Percentiles rank a stretch among this genome's conserved stretches.
Conservation (phyloP, 2,888 invertebrate species). For the Heteromurus nitidus region DNA sequence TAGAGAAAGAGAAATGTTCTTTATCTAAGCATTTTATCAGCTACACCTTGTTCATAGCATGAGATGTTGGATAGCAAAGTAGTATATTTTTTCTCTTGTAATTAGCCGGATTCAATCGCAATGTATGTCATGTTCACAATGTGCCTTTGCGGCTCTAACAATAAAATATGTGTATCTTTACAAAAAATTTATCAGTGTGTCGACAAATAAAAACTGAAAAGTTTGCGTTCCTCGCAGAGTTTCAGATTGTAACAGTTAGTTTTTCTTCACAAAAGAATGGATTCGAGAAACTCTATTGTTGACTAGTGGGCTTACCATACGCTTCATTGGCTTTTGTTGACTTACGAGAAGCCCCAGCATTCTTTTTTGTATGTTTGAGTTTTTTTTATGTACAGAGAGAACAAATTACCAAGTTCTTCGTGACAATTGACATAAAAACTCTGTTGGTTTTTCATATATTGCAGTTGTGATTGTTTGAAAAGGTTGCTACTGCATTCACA, state of each 20-base stretch:
- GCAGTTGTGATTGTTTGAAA: background rate
- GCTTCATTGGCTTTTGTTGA: conserved; percentile 35
- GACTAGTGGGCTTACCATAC: conserved; percentile 20
- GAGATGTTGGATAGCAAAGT: no score
- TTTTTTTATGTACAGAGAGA: background rate
- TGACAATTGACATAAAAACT: background rate
- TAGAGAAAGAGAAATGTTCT: no score
- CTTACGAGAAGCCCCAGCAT: background rate
- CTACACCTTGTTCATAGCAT: conserved; percentile 20
- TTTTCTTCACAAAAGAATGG: no score
- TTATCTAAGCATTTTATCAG: conserved; percentile 34
- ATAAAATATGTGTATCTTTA: no score
- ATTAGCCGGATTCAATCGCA: conserved; percentile 35
- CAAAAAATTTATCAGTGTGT: no score
- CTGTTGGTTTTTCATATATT: background rate
- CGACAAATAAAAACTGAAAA: no score
- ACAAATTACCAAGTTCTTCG: background rate
- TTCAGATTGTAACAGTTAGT: no score
- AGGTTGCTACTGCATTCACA: no score
- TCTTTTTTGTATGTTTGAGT: background rate
- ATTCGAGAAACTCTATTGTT: no score
- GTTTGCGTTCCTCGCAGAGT: no score
- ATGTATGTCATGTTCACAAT: no score
- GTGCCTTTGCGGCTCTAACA: no score
- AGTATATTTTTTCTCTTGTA: conserved; percentile 15